Conservation (phyloP, 2,888 invertebrate genomes). For the Drosophila birchii region DNA sequence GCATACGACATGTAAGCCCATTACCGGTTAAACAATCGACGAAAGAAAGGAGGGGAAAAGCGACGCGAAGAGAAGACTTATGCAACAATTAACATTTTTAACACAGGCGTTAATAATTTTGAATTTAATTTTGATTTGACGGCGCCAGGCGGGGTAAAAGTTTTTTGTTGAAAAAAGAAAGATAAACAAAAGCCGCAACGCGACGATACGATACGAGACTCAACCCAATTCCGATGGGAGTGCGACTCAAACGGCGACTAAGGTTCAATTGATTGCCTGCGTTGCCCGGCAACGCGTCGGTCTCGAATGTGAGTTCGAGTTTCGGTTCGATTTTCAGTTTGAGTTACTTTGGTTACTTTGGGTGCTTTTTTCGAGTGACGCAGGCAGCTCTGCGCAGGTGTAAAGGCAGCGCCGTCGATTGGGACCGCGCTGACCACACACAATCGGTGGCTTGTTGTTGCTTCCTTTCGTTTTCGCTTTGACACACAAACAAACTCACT, state of each 20-base stretch:
- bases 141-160: slow-evolving; percentile 47
- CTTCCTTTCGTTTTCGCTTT: slow-evolving; percentile 70
- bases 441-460: slow-evolving; percentile 43
- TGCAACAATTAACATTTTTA: slow-evolving; percentile 63
- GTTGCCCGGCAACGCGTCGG: slow-evolving; percentile 38
- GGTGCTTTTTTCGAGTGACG: slow-evolving; percentile 13
- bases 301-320: slow-evolving; percentile 42
- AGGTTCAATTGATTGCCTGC: slow-evolving; percentile 74
- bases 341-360: slow-evolving; percentile 18
- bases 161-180: slow-evolving; percentile 42
- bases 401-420: slow-evolving; percentile 35
- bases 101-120: slow-evolving; percentile 57
- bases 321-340: slow-evolving; percentile 17
- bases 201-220: slow-evolving; percentile 36
- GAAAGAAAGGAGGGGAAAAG: slow-evolving; percentile 4
- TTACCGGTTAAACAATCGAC: slow-evolving; percentile 31
- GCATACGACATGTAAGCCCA: slow-evolving; percentile 26
- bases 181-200: slow-evolving; percentile 57
- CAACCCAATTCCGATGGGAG: slow-evolving; percentile 69
- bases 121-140: slow-evolving; percentile 46
- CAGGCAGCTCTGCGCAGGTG: slow-evolving; percentile 35
- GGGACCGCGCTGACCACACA: slow-evolving; percentile 47
- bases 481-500: slow-evolving; percentile 31
- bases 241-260: slow-evolving; percentile 60
- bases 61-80: slow-evolving; percentile 32